A percentile compares a stretch with the other conserved stretches of the same genome.
These are phyloP conservation scores for Sitta carolinensis DNA, from an alignment of 2,797 vertebrate species.

Conservation along the genomic window DNA sequence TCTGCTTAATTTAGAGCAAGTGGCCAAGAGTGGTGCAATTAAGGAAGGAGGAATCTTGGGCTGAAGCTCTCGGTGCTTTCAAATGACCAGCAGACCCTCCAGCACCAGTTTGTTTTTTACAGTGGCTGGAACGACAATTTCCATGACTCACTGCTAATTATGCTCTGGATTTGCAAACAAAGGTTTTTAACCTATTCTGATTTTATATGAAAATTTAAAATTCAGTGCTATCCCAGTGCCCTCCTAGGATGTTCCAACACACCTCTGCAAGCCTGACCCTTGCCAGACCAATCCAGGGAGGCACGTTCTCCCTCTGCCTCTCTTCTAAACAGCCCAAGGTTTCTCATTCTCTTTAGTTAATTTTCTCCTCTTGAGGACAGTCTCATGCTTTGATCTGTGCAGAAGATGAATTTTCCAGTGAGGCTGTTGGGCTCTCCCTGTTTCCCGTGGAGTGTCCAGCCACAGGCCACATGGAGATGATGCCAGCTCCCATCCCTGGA, in stretches of 20 bases:
- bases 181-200: constrained; percentile 5
- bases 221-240: neutral
- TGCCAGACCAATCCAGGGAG: neutral
- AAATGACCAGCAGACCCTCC: constrained; percentile 40
- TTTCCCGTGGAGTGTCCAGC: neutral
- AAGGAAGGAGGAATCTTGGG: constrained; percentile 22
- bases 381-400: neutral
- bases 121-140: neutral
- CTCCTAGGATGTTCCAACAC: neutral
- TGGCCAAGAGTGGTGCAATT: constrained; percentile 35
- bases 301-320: neutral
- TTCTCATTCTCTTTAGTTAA: neutral
- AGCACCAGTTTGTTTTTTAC: neutral
- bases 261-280: neutral
- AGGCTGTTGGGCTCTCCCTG: neutral
- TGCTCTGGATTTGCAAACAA: neutral
- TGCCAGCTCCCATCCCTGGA: neutral
- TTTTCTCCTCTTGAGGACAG: neutral
- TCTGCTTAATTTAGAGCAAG: constrained; percentile 17
- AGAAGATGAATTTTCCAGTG: constrained; percentile 3
- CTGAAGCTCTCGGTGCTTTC: neutral
- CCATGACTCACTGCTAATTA: neutral
- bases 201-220: neutral
- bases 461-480: neutral
- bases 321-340: neutral